These are phyloP conservation scores for Micrasema minimum DNA, from an alignment of 1,140 invertebrate species.

Conservation along the genomic window DNA sequence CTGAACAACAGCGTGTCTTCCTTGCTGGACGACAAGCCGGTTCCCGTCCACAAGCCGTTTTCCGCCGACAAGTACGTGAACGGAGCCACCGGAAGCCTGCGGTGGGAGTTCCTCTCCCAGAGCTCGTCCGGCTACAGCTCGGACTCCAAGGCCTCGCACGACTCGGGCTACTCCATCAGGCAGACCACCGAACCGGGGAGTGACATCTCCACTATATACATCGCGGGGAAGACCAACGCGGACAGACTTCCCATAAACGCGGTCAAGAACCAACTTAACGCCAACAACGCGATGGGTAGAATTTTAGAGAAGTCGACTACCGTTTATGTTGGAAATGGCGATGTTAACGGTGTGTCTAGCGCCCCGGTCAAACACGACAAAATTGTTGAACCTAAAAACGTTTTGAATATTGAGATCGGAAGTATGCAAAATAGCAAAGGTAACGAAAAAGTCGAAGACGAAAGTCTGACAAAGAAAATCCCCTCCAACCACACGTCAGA, in stretches of 20 bases:
- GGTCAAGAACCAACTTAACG: conserved; percentile 60
- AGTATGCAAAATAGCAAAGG: conserved; percentile 40
- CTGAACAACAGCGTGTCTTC: conserved; percentile 54
- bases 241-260: conserved; percentile 43
- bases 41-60: conserved; percentile 62
- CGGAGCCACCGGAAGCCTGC: conserved; percentile 51
- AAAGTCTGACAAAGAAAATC: conserved; percentile 56
- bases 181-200: conserved; percentile 61
- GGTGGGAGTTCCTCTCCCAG: conserved; percentile 60
- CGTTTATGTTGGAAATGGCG: conserved; percentile 63
- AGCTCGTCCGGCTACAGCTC: conserved; percentile 59
- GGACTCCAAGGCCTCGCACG: conserved; percentile 60
- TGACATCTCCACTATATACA: conserved; percentile 56
- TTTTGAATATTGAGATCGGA: conserved; percentile 63
- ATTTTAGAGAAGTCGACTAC: conserved; percentile 66
- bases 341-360: conserved; percentile 55
- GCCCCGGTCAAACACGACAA: conserved; percentile 51
- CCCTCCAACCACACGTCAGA: conserved; percentile 65
- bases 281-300: conserved; percentile 65
- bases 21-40: conserved; percentile 59
- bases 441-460: conserved; percentile 25
- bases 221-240: conserved; percentile 42
- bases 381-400: conserved; percentile 52
- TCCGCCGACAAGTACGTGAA: conserved; percentile 59
- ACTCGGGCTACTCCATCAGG: conserved; percentile 56